Percentiles rank a stretch among this genome's conserved stretches.
Conservation (phyloP, 2,888 invertebrate genomes). For the Stenodera caucasica region DNA sequence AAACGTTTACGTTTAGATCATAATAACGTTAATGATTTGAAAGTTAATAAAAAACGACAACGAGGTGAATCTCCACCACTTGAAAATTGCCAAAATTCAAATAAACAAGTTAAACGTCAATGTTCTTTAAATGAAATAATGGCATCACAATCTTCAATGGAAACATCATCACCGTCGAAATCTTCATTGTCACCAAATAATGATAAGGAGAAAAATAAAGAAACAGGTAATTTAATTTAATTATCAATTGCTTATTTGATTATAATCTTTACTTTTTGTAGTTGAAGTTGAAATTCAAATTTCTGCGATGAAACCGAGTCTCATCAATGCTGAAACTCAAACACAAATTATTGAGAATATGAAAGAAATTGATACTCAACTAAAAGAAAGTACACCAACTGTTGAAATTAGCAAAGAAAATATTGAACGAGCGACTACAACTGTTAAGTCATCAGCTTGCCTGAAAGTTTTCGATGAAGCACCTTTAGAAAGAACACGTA, state of each 20-base stretch:
- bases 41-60: conserved; percentile 9
- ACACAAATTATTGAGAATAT: conserved; percentile 30
- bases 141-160: conserved; percentile 16
- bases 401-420: conserved; percentile 12
- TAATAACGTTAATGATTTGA: conserved; percentile 5
- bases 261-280: neutral
- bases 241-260: neutral
- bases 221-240: neutral
- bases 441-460: conserved; percentile 23
- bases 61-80: conserved; percentile 12
- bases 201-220: neutral
- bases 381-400: conserved; percentile 21
- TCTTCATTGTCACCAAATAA: neutral
- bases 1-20: conserved; percentile 16
- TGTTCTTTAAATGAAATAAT: conserved; percentile 16
- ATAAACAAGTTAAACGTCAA: neutral
- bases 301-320: conserved; percentile 33
- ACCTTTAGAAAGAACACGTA: conserved; percentile 47
- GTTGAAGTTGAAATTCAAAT: conserved; percentile 19
- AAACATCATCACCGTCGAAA: conserved; percentile 1
- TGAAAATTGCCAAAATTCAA: conserved; percentile 6
- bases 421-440: conserved; percentile 9
- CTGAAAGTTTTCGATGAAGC: conserved; percentile 46
- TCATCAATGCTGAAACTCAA: conserved; percentile 47
- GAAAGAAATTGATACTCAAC: conserved; percentile 11